Evolutionary conservation across 2,113 vertebrate species (phyloP), one percentile per base, ranked within the genome.

Genomic region (Crotalus horridus): DNA sequence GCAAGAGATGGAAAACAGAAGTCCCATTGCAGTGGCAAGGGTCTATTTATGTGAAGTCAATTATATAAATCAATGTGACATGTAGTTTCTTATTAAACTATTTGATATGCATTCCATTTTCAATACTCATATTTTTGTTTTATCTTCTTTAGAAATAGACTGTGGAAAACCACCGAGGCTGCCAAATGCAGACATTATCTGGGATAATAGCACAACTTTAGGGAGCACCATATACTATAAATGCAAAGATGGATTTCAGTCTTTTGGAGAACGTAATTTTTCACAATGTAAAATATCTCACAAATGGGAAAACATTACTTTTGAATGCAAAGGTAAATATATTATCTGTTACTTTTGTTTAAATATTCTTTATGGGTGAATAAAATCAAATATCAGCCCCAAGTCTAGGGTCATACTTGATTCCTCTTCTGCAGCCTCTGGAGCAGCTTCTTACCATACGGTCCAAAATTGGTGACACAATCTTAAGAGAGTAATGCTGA

Each of bases 241-340:
- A 46, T 98, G 98, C 96, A 5, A 94, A 92, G 92, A 96, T 95
- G 98, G 98, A 93, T 98, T 98, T 97, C 96, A 95, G 89, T 97
- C 96, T 94, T 89, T 91, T 90, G 97, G 97, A 95, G 95, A 94
- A 33, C 97, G 91, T 88, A 97, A 97, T 95, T 95, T 97, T 87
- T 98, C 98, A 87, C 94, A 96, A 89, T 98, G 98, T 90, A 96
- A 94, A n/a, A 26, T 91, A 58, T 88, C 95, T 58, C 97, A 95
- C 94, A 95, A 92, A 0, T 99, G 98, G 98, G 97, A 97, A 91
- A 94, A 95, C 48, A 95, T 96, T 29, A 93, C 94, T 26, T 95
- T 97, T 0, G 0, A 96, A 92, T 98, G 98, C 90, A 92, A 96
- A 98, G 98, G 98, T 98, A 98, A 97, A 11, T 90, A 39, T 51